Conservation (phyloP, 2,888 invertebrate species). For the Trachelus stipa region DNA sequence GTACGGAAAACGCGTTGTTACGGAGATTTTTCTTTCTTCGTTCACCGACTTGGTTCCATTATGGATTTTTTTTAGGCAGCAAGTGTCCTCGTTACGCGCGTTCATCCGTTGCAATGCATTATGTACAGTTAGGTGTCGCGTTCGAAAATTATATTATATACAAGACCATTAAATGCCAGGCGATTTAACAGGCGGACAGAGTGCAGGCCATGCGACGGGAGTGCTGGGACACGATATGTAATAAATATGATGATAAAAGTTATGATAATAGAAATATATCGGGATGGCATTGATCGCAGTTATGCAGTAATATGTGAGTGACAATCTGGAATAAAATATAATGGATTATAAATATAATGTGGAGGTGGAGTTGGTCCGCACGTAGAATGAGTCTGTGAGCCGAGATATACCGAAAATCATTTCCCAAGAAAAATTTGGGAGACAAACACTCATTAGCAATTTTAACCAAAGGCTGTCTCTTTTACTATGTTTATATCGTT, state of each 20-base stretch:
- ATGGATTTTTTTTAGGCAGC: too few relatives aligned
- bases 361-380: slow-evolving; percentile 28
- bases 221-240: slow-evolving; percentile 41
- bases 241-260: slow-evolving; percentile 48
- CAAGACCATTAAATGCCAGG: too few relatives aligned
- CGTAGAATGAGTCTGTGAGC: slow-evolving; percentile 4
- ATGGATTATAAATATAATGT: slow-evolving; percentile 61
- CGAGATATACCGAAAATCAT: not conserved
- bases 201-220: slow-evolving; percentile 50
- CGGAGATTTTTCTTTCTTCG: not conserved
- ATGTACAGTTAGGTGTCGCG: too few relatives aligned
- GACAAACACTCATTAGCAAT: not conserved
- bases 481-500: too few relatives aligned
- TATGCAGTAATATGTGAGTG: slow-evolving; percentile 56
- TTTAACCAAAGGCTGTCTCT: not conserved
- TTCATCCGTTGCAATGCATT: too few relatives aligned
- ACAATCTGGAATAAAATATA: slow-evolving; percentile 65
- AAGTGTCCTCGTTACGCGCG: too few relatives aligned
- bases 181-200: slow-evolving; percentile 39
- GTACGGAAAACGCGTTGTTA: slow-evolving; percentile 12
- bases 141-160: too few relatives aligned
- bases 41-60: too few relatives aligned
- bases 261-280: slow-evolving; percentile 46
- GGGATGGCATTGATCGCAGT: slow-evolving; percentile 48
- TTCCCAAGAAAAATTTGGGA: not conserved